Conservation (phyloP, 2,113 vertebrate species). For the Macrotis lagotis region DNA sequence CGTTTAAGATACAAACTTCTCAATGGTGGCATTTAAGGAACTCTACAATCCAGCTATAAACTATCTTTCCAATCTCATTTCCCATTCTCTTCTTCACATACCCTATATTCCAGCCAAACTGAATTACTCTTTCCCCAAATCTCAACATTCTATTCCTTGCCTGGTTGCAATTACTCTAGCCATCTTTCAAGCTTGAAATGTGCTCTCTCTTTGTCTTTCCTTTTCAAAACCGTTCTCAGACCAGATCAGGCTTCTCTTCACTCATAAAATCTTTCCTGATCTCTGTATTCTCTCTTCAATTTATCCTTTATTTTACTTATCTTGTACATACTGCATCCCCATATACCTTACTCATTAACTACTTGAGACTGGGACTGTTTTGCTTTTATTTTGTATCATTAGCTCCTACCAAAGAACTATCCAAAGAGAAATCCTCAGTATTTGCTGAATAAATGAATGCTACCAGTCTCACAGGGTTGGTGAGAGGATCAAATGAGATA, state of each 20-base stretch:
- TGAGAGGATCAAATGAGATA: not conserved
- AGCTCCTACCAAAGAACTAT: not conserved
- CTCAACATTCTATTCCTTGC: not conserved
- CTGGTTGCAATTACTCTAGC: not conserved
- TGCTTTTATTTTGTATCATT: not conserved
- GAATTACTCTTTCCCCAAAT: not conserved
- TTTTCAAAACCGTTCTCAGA: not conserved
- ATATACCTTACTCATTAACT: not conserved
- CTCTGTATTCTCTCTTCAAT: not conserved
- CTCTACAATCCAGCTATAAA: not conserved
- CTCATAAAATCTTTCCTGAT: not conserved
- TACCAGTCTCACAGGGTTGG: not conserved
- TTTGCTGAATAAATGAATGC: not conserved
- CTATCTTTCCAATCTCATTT: not conserved
- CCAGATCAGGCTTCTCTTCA: not conserved
- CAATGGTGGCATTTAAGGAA: not conserved
- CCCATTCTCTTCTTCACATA: not conserved
- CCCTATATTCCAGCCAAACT: not conserved
- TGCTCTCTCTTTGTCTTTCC: not conserved
- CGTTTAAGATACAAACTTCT: not conserved
- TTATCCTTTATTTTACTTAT: not conserved
- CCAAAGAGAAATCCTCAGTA: not conserved
- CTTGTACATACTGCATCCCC: not conserved
- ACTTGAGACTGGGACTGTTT: not conserved
- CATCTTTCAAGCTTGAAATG: not conserved